Evolutionary conservation across 1,140 invertebrate genomes (phyloP).

Genomic region (Cephus cinctus): DNA sequence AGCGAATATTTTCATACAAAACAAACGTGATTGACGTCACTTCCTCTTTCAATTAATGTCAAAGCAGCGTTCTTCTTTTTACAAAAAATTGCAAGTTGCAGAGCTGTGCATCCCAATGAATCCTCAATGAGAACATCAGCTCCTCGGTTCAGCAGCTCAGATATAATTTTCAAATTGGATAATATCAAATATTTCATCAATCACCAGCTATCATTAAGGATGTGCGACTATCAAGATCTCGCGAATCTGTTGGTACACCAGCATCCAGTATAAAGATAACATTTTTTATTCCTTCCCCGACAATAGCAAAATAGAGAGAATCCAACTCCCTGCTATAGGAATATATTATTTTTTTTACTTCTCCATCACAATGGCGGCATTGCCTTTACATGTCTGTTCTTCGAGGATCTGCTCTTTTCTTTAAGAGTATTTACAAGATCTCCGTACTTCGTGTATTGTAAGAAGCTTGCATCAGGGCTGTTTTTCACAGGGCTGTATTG

Average conservation of each 20-base stretch:
- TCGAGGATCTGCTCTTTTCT: slow-evolving; percentile 19
- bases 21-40: slow-evolving; percentile 1
- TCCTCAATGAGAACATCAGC: slow-evolving; percentile 25
- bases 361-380: not conserved
- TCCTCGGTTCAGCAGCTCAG: slow-evolving; percentile 18
- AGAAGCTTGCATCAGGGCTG: slow-evolving; percentile 29
- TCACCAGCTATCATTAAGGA: slow-evolving; percentile 32
- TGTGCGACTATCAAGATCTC: slow-evolving; percentile 22
- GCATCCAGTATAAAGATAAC: slow-evolving; percentile 45
- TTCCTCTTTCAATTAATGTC: slow-evolving; percentile 13
- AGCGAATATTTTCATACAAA: slow-evolving; percentile 9
- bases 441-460: slow-evolving; percentile 16
- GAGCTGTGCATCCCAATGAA: slow-evolving; percentile 18
- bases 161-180: slow-evolving; percentile 24
- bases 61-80: slow-evolving; percentile 23
- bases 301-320: slow-evolving; percentile 25
- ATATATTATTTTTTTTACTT: not conserved
- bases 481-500: slow-evolving; percentile 24
- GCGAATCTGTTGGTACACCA: slow-evolving; percentile 38
- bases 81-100: slow-evolving; percentile 25
- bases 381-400: slow-evolving; percentile 20
- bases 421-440: slow-evolving; percentile 21
- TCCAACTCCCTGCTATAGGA: slow-evolving; percentile 24
- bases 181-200: slow-evolving; percentile 23
- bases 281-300: slow-evolving; percentile 26